phyloP scores from a whole-genome alignment of 2,113 vertebrate species.

The Ranitomeya variabilis region DNA sequence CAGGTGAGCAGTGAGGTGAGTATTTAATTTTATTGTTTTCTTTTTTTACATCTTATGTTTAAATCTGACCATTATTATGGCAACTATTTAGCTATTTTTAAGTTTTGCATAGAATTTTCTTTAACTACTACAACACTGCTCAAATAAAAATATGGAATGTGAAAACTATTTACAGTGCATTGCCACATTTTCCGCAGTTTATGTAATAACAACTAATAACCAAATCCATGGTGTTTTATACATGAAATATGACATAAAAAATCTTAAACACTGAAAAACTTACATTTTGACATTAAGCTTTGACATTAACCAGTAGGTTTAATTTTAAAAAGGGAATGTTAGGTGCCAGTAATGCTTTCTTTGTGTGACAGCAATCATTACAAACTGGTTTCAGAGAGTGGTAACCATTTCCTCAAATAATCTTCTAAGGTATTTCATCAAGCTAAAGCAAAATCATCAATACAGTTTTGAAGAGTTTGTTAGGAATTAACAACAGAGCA shows the following conservation, averaged over 20 bases:
- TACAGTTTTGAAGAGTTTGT: constrained; percentile 48
- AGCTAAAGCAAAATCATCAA: constrained; percentile 52
- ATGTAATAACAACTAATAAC: background rate
- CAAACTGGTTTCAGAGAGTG: constrained; percentile 42
- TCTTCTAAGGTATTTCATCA: constrained; percentile 78
- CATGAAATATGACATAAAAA: background rate
- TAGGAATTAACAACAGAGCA: constrained; percentile 63
- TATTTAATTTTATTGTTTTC: too few relatives aligned
- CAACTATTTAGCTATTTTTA: background rate
- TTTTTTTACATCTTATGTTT: too few relatives aligned
- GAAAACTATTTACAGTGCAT: background rate
- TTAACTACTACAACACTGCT: background rate
- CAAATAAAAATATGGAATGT: background rate
- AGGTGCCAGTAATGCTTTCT: background rate
- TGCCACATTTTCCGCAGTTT: background rate
- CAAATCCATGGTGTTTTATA: background rate
- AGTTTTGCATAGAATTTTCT: background rate
- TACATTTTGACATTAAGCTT: background rate
- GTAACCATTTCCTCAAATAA: constrained; percentile 70
- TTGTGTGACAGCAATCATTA: constrained; percentile 60
- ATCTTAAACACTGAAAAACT: background rate
- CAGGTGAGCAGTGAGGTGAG: too few relatives aligned
- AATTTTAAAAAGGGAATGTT: background rate
- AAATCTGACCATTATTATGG: background rate
- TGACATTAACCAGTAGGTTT: background rate